phyloP scores from a whole-genome alignment of 2,113 vertebrate genomes.

The Jacana jacana region DNA sequence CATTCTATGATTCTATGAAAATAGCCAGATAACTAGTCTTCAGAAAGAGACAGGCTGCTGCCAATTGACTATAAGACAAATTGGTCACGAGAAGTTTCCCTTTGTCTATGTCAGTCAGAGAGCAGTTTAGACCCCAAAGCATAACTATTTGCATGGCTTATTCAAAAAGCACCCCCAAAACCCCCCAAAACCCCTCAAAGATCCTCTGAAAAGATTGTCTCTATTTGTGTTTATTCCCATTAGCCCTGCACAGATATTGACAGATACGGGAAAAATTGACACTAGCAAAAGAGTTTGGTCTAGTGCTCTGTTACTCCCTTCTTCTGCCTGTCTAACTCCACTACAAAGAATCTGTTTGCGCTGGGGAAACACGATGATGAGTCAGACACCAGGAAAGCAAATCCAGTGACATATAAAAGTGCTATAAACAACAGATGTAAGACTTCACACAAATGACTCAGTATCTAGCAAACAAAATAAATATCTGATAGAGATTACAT shows the following conservation, averaged over 20 bases:
- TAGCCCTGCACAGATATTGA: not conserved
- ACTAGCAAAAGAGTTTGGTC: not conserved
- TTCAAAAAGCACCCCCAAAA: too few relatives aligned
- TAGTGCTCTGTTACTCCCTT: not conserved
- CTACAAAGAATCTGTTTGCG: not conserved
- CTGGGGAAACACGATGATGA: not conserved
- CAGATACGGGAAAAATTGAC: not conserved
- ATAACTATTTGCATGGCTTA: not conserved
- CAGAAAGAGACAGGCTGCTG: not conserved
- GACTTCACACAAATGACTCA: slow-evolving; percentile 33
- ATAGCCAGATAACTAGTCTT: not conserved
- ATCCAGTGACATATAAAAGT: slow-evolving; percentile 19
- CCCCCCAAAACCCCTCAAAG: too few relatives aligned
- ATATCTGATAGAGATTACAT: not conserved
- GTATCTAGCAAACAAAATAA: not conserved
- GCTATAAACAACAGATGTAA: slow-evolving; percentile 43
- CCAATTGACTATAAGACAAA: not conserved
- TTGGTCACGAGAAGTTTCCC: not conserved
- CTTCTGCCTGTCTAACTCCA: not conserved
- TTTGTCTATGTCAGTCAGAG: not conserved
- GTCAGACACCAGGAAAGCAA: not conserved
- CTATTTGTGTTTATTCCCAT: not conserved
- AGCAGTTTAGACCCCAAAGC: not conserved
- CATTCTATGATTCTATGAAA: not conserved
- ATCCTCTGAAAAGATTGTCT: not conserved